Percentiles rank a stretch among this genome's conserved stretches.
These are phyloP conservation scores for Phoronis australis DNA, from an alignment of 2,888 invertebrate species.

Conservation along the genomic window DNA sequence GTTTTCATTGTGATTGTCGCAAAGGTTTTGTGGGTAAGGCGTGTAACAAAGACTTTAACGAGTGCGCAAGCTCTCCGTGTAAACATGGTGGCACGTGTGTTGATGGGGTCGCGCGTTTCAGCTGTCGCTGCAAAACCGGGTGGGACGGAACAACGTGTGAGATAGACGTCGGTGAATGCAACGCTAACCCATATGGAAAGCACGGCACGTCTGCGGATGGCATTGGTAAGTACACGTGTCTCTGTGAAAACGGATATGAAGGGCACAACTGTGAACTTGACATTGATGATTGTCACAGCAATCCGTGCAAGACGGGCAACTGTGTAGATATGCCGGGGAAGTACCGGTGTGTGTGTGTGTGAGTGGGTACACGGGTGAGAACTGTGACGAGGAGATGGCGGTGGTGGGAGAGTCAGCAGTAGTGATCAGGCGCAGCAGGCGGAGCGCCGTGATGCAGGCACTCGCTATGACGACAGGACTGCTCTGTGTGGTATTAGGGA, in stretches of 20 bases:
- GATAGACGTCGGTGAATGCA: too few relatives aligned
- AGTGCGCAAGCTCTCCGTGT: conserved; percentile 86
- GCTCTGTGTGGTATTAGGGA: too few relatives aligned
- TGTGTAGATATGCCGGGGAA: conserved; percentile 29
- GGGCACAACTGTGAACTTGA: conserved; percentile 28
- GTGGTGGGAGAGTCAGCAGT: too few relatives aligned
- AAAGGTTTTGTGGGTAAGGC: conserved; percentile 8
- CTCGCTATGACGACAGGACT: too few relatives aligned
- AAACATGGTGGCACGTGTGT: conserved; percentile 80
- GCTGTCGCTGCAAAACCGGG: too few relatives aligned
- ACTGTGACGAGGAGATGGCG: too few relatives aligned
- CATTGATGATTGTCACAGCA: conserved; percentile 27
- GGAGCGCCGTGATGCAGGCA: too few relatives aligned
- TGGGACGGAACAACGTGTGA: too few relatives aligned
- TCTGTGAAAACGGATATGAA: conserved; percentile 19
- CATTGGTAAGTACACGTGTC: conserved; percentile 20
- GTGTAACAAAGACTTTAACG: conserved; percentile 7
- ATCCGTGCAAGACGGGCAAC: conserved; percentile 20
- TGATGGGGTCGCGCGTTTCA: conserved; percentile 8
- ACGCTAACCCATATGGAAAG: too few relatives aligned
- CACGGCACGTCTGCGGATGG: too few relatives aligned
- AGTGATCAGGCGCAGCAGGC: too few relatives aligned
- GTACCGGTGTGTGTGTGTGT: too few relatives aligned
- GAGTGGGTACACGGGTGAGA: conserved; percentile 19
- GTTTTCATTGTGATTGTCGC: conserved; percentile 26